Evolutionary conservation across 2,888 invertebrate species (phyloP), one percentile per base, ranked within the genome.

Genomic region (Calameuta idolon): DNA sequence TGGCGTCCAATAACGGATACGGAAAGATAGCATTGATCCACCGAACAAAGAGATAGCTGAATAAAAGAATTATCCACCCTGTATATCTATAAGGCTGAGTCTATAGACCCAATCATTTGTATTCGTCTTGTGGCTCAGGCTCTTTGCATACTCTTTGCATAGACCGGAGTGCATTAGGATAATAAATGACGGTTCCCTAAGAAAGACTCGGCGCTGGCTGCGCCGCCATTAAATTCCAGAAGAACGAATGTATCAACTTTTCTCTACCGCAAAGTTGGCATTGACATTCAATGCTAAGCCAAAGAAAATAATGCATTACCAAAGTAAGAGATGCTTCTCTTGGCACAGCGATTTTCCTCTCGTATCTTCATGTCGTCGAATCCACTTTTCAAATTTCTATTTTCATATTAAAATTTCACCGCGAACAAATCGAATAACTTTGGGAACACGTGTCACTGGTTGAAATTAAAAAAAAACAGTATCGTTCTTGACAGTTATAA

Each of bases 281-380:
- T 55, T 55, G 23, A 55, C 55, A 55, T 23, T 55, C 23, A 9
- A 23, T 23, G 9, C 23, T 55, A 23, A 55, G 55, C 55, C 9
- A 15, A n/a, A 69, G 74, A 40, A 71, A 75, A 74, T 73, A 71
- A 77, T 81, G 83, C 78, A 69, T 88, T 87, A 90, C 90, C 90
- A 73, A 90, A 90, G 77, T 90, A 89, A 34, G 89, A 87, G 74
- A 87, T 83, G 83, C 90, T 89, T 77, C 87, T 85, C 80, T 88
- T 89, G 34, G 87, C 86, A 78, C 82, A 89, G 37, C 86, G 88
- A 82, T 85, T 89, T 77, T 90, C 90, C 79, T 89, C 89, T 77
- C 88, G 89, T 80, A 90, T 89, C 83, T 85, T 89, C 90, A 90
- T 90, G 33, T 4, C 71, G 71, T 33, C 71, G 12, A 31, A 31